Conservation (phyloP, 2,888 invertebrate genomes). For the Mesorhabditis spiculigera region DNA sequence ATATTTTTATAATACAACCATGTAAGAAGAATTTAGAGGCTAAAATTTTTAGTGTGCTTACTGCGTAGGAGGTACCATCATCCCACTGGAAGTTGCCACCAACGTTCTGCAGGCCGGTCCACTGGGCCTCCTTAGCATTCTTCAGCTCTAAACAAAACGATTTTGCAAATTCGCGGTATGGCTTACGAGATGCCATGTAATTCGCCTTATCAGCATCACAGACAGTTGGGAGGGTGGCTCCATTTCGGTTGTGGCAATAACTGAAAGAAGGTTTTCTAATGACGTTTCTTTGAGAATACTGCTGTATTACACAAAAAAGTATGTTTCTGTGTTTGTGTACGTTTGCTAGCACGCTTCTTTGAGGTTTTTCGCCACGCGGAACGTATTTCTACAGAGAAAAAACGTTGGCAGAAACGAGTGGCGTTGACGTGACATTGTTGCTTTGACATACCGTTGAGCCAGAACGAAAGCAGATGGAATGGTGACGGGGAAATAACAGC, state of each 20-base stretch:
- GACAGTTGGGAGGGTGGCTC: not conserved
- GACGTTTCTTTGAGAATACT: too few relatives aligned
- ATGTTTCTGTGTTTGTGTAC: too few relatives aligned
- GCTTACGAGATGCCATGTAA: not conserved
- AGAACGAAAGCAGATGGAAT: not conserved
- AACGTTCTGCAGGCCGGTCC: not conserved
- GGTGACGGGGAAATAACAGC: not conserved
- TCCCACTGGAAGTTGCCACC: not conserved
- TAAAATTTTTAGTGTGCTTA: not conserved
- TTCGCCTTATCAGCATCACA: not conserved
- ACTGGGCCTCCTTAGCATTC: not conserved
- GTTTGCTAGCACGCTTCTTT: too few relatives aligned
- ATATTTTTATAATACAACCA: not conserved
- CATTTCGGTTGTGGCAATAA: not conserved
- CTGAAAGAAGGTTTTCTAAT: not conserved
- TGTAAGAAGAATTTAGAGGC: not conserved
- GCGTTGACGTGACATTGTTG: too few relatives aligned
- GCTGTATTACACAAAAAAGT: too few relatives aligned
- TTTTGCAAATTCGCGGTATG: not conserved
- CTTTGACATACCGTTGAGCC: not conserved
- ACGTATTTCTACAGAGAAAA: too few relatives aligned
- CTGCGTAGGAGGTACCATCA: not conserved
- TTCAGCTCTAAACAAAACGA: not conserved
- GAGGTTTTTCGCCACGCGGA: too few relatives aligned
- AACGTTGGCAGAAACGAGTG: too few relatives aligned